phyloP scores from a whole-genome alignment of 2,113 vertebrate species.

The Clupea harengus region DNA sequence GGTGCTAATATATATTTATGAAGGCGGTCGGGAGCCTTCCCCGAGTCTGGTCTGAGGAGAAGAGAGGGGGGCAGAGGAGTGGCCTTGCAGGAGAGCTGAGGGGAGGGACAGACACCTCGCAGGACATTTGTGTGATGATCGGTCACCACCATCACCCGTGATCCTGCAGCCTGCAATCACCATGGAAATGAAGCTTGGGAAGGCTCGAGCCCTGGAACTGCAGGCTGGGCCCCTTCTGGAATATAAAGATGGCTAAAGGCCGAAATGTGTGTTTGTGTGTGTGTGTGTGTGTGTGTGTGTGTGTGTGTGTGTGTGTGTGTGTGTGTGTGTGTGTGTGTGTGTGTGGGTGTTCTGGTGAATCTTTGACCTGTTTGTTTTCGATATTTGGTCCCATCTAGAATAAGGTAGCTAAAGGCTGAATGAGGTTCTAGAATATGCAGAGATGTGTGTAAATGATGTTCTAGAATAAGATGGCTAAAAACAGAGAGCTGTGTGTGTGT shows the following conservation, averaged over 20 bases:
- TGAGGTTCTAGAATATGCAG: too few relatives aligned
- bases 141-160: not conserved
- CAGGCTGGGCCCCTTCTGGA: not conserved
- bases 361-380: not conserved
- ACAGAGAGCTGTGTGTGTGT: too few relatives aligned
- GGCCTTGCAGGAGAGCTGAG: not conserved
- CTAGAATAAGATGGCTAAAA: too few relatives aligned
- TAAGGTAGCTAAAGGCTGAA: not conserved
- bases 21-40: not conserved
- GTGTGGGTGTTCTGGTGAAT: not conserved
- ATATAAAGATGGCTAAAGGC: constrained; percentile 12
- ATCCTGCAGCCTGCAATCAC: not conserved
- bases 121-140: not conserved
- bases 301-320: not conserved
- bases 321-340: not conserved
- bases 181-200: not conserved
- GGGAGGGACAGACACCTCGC: not conserved
- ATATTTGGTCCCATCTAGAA: not conserved
- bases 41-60: not conserved
- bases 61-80: too few relatives aligned
- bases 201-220: not conserved
- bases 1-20: constrained; percentile 15
- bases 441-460: not conserved
- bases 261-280: not conserved
- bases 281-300: constrained; percentile 35